A percentile compares a stretch with the other conserved stretches of the same genome.
phyloP scores from a whole-genome alignment of 2,113 vertebrate species.

The Diphyllodes magnificus region DNA sequence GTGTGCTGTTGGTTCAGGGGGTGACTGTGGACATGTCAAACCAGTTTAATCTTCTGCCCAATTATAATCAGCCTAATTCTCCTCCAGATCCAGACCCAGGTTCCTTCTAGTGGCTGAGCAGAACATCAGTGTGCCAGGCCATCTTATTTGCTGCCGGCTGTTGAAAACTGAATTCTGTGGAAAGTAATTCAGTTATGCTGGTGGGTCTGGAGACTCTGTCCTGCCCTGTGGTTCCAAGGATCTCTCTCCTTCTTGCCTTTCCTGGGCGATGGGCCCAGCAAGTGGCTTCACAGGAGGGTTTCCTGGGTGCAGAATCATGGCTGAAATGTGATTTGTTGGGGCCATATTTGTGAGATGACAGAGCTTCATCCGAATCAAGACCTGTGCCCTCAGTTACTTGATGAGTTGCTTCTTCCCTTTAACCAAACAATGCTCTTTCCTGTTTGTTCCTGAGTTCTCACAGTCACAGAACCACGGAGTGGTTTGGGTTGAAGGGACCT shows the following conservation, averaged over 20 bases:
- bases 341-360: background rate
- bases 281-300: background rate
- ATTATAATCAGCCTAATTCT: background rate
- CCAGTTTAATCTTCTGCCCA: background rate
- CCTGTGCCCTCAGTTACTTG: background rate
- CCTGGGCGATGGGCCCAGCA: background rate
- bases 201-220: background rate
- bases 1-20: background rate
- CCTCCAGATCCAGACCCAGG: background rate
- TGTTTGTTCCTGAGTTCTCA: background rate
- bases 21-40: background rate
- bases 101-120: background rate
- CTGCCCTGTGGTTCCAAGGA: background rate
- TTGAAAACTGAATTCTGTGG: background rate
- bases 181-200: background rate
- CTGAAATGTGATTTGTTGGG: background rate
- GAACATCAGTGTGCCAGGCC: background rate
- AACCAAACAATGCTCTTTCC: background rate
- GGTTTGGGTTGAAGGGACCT: background rate
- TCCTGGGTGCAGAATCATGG: background rate
- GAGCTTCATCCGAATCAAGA: background rate
- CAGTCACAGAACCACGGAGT: background rate
- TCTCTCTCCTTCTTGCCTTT: background rate
- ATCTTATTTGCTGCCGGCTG: background rate
- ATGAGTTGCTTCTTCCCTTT: background rate